These are phyloP conservation scores for Bufotes viridis DNA, from an alignment of 2,797 vertebrate genomes.

Conservation along the genomic window DNA sequence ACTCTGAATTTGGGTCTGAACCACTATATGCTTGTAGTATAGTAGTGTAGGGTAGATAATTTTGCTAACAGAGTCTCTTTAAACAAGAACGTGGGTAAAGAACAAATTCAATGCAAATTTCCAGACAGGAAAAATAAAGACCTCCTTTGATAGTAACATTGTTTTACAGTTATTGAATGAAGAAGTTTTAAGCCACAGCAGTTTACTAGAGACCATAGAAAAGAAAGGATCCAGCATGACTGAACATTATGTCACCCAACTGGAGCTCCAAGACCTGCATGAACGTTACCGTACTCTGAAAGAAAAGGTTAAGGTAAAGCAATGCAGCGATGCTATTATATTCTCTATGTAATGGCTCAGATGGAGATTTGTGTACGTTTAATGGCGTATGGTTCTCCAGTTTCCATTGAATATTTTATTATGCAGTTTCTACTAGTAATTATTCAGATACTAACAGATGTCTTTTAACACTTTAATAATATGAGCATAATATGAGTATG, in stretches of 20 bases:
- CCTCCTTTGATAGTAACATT: background rate
- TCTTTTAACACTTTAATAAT: background rate
- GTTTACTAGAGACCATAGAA: conserved; percentile 89
- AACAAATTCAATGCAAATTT: background rate
- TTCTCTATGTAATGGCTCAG: background rate
- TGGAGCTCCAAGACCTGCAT: conserved; percentile 91
- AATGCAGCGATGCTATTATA: background rate
- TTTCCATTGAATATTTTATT: background rate
- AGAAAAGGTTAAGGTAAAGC: conserved; percentile 86
- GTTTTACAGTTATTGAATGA: conserved; percentile 87
- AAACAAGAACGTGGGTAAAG: too few species aligned
- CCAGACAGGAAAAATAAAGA: background rate
- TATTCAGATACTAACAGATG: background rate
- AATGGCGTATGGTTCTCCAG: background rate
- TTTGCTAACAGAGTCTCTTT: too few species aligned
- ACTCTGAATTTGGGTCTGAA: too few species aligned
- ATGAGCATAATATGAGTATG: too few species aligned
- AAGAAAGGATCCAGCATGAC: conserved; percentile 89
- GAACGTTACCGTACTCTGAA: conserved; percentile 82
- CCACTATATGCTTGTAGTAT: too few species aligned
- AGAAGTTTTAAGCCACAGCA: conserved; percentile 90
- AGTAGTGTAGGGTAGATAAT: too few species aligned
- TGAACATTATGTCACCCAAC: conserved; percentile 86
- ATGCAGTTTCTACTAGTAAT: background rate
- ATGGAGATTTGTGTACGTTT: background rate